Percentiles rank a stretch among this genome's conserved stretches.
phyloP scores from a whole-genome alignment of 1,140 invertebrate species.

The Trichonephila clavata region DNA sequence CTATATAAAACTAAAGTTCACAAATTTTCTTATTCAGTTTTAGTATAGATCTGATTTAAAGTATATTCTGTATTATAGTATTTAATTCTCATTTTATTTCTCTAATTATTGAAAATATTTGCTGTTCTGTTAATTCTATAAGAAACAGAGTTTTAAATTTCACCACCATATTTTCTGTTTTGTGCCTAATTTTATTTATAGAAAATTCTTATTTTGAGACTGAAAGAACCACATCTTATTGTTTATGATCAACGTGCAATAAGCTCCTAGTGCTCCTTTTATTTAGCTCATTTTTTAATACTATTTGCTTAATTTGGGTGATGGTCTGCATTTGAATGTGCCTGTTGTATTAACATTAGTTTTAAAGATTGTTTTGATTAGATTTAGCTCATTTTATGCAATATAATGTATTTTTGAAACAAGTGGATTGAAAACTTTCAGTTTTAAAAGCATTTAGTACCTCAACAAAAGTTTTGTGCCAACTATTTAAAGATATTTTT shows the following conservation, averaged over 20 bases:
- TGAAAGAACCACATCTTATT: background rate
- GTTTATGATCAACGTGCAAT: background rate
- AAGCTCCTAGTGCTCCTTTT: background rate
- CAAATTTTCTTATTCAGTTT: background rate
- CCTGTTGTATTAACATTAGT: background rate
- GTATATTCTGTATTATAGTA: background rate
- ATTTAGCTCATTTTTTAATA: background rate
- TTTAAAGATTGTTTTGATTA: background rate
- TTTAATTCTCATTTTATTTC: background rate
- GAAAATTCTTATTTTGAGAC: background rate
- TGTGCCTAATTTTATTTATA: constrained; percentile 1
- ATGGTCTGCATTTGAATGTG: background rate
- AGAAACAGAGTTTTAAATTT: background rate
- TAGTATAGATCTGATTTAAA: background rate
- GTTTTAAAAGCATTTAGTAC: constrained; percentile 6
- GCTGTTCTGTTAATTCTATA: no score
- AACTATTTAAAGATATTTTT: constrained; percentile 42
- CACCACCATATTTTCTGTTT: background rate
- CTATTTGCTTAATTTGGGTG: background rate
- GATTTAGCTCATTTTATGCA: background rate
- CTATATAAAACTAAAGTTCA: background rate
- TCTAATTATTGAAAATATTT: background rate
- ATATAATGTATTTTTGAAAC: background rate
- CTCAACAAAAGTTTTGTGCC: constrained; percentile 30
- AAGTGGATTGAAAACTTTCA: background rate